Base-by-base conservation (phyloP, 2,888 invertebrate genomes). In the Drosophila recens region DNA sequence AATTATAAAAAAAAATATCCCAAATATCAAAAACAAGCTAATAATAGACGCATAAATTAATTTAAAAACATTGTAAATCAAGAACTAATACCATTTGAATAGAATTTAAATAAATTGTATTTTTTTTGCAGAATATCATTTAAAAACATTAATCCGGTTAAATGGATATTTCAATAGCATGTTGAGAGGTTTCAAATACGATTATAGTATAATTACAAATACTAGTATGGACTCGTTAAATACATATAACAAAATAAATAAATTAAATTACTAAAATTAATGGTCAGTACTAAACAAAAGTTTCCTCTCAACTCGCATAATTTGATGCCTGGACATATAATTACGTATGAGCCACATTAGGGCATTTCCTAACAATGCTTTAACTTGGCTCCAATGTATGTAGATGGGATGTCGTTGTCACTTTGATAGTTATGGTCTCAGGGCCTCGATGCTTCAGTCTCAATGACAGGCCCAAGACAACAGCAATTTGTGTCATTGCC, bases 401-500 rank as follows among this genome's bases (percentile, higher is more conserved):
- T 56, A 45, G 27, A 56, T 57, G 23, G 36, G n/a, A 46, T 57
- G 36, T 46, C 11, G 10, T 46, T 46, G 46, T 58, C 46, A 27
- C n/a, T 38, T 17, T 38, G 33, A 46, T 69, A 61, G 64, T 57
- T 43, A 11, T 45, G 48, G 30, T 36, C 61, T 57, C 66, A 48
- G 52, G 40, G 72, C 15, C 56, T 61, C 53, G 10, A 8, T 51
- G 45, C 10, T n/a, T 40, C 15, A 56, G 53, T 33, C 58, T 54
- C 48, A 61, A 40, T 58, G 45, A 43, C 40, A 58, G 48, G 36
- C 58, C 27, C 27, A 45, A 72, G 59, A 73, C 68, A 80, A 73
- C 58, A 69, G 76, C 79, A 81, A 84, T 82, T 84, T 84, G 79
- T 84, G 82, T 81, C 82, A 82, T 74, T 82, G 84, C 70, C 81